These are phyloP conservation scores for Blastomussa wellsi DNA, from an alignment of 92 coral and sea anemone species.

Conservation along the genomic window DNA sequence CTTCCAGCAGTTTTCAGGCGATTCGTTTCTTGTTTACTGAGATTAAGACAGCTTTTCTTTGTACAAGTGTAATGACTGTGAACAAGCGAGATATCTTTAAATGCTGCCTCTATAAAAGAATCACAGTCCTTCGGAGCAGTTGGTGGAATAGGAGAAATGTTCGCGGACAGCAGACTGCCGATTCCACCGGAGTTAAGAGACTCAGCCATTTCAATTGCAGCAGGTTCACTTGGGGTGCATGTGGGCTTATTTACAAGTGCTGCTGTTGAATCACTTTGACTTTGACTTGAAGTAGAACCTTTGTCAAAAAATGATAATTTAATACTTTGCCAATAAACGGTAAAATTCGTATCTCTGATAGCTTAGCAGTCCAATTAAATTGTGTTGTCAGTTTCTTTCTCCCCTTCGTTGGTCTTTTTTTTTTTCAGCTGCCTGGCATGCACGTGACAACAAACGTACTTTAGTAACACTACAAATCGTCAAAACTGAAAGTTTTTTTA, in stretches of 20 bases:
- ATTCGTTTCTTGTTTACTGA: conserved; percentile 10
- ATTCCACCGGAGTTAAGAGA: not conserved
- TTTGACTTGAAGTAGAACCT: not conserved
- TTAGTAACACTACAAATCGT: no score
- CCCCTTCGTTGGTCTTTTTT: no score
- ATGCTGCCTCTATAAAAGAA: not conserved
- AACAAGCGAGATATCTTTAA: not conserved
- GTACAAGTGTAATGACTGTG: conserved; percentile 4
- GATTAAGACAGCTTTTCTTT: not conserved
- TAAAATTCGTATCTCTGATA: no score
- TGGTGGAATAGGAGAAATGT: not conserved
- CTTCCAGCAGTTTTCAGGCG: not conserved
- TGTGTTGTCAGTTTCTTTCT: no score
- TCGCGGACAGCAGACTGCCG: not conserved
- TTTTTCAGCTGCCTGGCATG: no score
- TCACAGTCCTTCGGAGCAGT: not conserved
- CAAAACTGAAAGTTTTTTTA: no score
- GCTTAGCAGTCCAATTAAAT: no score
- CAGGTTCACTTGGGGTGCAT: not conserved
- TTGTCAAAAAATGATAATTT: not conserved
- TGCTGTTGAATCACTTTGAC: not conserved
- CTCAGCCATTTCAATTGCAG: not conserved
- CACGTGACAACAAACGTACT: no score
- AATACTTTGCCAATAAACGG: no score
- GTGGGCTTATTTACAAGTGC: not conserved